A percentile compares a stretch with the other conserved stretches of the same genome.
phyloP scores from a whole-genome alignment of 2,888 invertebrate genomes.

The Synanthedon vespiformis region DNA sequence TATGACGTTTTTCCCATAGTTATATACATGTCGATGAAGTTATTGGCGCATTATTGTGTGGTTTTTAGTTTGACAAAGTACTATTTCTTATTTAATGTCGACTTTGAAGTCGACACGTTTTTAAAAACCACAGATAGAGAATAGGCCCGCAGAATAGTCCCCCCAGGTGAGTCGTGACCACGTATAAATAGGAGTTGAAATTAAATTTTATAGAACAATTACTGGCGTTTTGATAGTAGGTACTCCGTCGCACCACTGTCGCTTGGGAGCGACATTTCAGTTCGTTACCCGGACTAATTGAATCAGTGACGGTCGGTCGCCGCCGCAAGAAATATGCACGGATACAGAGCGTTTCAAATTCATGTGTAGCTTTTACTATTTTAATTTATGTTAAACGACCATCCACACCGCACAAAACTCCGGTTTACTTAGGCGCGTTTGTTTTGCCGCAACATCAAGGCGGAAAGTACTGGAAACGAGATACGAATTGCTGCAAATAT shows the following conservation, averaged over 20 bases:
- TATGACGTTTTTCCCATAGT: too few species aligned
- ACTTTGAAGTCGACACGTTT: too few species aligned
- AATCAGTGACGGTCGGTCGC: conserved; percentile 14
- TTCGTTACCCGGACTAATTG: conserved; percentile 30
- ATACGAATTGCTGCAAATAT: too few species aligned
- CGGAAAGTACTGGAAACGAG: too few species aligned
- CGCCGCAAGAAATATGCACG: conserved; percentile 12
- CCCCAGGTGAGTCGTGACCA: background rate
- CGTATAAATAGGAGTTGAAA: conserved; percentile 5
- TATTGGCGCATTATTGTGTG: too few species aligned
- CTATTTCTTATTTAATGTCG: too few species aligned
- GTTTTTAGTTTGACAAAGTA: too few species aligned
- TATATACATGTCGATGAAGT: too few species aligned
- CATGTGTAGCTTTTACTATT: background rate
- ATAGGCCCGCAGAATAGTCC: too few species aligned
- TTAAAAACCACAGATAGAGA: too few species aligned
- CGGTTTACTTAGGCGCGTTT: background rate
- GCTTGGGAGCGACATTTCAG: conserved; percentile 24
- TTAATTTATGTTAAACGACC: conserved; percentile 1
- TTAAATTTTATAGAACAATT: conserved; percentile 24
- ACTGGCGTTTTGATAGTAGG: conserved; percentile 24
- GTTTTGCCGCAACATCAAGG: too few species aligned
- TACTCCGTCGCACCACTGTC: conserved; percentile 12
- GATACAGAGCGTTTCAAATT: conserved; percentile 7
- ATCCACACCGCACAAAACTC: background rate